Evolutionary conservation across 2,113 vertebrate genomes (phyloP).

Genomic region (Gallinago paraguaiae): DNA sequence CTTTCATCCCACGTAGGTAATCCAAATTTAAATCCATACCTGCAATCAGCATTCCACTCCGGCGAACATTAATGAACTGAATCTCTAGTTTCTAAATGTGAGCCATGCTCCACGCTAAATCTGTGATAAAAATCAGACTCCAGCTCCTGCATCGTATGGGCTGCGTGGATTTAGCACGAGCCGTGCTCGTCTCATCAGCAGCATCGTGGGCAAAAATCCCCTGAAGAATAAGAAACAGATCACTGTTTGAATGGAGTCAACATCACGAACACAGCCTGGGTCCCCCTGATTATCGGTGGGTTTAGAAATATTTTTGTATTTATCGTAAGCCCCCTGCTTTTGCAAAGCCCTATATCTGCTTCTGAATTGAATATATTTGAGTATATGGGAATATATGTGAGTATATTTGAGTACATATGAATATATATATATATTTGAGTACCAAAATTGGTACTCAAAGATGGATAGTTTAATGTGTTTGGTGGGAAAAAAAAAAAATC

Average conservation of each 20-base stretch:
- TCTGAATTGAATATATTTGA: no score
- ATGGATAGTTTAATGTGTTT: background rate
- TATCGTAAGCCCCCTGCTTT: background rate
- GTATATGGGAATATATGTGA: no score
- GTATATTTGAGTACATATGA: no score
- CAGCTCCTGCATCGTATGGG: background rate
- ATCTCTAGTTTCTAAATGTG: background rate
- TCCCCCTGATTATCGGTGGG: background rate
- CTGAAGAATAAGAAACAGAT: background rate
- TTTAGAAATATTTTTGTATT: background rate
- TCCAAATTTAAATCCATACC: background rate
- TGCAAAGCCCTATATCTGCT: background rate
- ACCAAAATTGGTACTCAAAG: background rate
- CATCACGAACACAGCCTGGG: background rate
- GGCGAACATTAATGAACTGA: background rate
- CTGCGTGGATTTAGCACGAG: accelerated
- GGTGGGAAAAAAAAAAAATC: background rate
- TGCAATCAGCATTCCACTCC: background rate
- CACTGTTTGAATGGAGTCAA: background rate
- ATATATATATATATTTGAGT: no score
- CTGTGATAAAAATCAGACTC: background rate
- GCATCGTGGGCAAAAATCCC: background rate
- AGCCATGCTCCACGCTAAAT: background rate
- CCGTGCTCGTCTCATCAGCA: background rate
- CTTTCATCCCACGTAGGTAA: background rate